These are phyloP conservation scores for Artemia sp. DNA, from an alignment of 2,888 invertebrate genomes.

Conservation along the genomic window DNA sequence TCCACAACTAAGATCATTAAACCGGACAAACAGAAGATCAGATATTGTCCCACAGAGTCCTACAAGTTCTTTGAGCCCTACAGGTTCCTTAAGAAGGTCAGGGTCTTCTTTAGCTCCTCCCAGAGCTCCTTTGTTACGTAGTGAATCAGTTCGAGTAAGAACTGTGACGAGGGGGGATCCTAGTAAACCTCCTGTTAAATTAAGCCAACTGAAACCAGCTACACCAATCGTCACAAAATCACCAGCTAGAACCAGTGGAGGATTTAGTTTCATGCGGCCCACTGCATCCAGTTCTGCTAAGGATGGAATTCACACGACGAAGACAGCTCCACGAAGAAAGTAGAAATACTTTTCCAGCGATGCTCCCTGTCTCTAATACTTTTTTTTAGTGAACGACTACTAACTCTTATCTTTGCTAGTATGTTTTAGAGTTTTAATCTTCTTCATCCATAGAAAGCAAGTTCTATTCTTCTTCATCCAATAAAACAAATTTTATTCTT, in stretches of 20 bases:
- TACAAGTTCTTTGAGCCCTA: background rate
- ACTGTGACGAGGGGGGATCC: background rate
- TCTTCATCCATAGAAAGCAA: too few species aligned
- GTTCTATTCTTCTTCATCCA: too few species aligned
- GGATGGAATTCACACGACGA: conserved; percentile 31
- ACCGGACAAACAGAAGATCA: background rate
- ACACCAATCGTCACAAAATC: conserved; percentile 20
- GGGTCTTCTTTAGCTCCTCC: background rate
- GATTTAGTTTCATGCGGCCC: conserved; percentile 64
- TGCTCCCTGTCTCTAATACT: too few species aligned
- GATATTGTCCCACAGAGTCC: background rate
- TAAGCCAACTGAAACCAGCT: conserved; percentile 2
- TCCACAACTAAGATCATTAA: background rate
- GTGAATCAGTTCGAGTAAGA: conserved; percentile 10
- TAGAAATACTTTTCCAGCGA: background rate
- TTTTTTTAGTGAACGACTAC: too few species aligned
- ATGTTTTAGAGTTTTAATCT: too few species aligned
- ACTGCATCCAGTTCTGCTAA: conserved; percentile 68
- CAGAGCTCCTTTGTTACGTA: background rate
- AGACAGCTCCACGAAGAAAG: background rate
- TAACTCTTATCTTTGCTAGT: too few species aligned
- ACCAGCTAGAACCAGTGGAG: conserved; percentile 29
- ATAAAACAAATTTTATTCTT: too few species aligned
- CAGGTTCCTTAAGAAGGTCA: background rate
- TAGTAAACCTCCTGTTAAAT: background rate